phyloP scores from a whole-genome alignment of 2,888 invertebrate genomes.

The Scaptomyza polygonia region DNA sequence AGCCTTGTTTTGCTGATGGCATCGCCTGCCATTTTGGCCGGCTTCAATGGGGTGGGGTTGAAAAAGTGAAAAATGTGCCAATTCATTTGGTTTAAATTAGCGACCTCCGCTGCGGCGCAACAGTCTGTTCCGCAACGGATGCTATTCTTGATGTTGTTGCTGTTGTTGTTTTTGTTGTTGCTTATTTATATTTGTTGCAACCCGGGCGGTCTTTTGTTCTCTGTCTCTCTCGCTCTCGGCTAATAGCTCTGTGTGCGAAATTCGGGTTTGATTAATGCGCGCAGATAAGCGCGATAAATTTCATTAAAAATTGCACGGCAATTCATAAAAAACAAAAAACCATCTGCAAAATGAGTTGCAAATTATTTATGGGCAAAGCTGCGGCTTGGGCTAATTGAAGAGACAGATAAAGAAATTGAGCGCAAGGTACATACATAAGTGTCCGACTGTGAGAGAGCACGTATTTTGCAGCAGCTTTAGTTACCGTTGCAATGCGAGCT shows the following conservation, averaged over 20 bases:
- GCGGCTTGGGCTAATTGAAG: conserved; percentile 13
- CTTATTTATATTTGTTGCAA: conserved; percentile 62
- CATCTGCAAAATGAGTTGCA: conserved; percentile 80
- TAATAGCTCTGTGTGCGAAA: conserved; percentile 56
- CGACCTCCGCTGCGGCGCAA: conserved; percentile 76
- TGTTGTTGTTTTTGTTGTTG: conserved; percentile 26
- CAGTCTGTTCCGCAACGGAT: conserved; percentile 68
- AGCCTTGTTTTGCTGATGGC: conserved; percentile 37
- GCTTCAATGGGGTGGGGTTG: conserved; percentile 33
- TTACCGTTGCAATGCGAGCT: conserved; percentile 39
- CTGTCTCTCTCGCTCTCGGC: background rate
- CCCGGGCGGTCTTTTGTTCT: conserved; percentile 39
- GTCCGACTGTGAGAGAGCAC: background rate
- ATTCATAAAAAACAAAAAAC: conserved; percentile 68
- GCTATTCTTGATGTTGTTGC: conserved; percentile 8
- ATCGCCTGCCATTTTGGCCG: conserved; percentile 42
- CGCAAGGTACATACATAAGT: background rate
- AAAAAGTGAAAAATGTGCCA: conserved; percentile 83
- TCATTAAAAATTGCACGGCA: conserved; percentile 79
- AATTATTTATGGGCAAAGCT: conserved; percentile 67
- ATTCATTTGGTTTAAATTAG: conserved; percentile 84
- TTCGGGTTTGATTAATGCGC: conserved; percentile 81
- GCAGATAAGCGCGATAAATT: conserved; percentile 82
- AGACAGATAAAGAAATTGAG: background rate
- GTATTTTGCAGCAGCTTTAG: conserved; percentile 16